phyloP scores from a whole-genome alignment of 2,797 vertebrate species.

The Bufotes viridis region DNA sequence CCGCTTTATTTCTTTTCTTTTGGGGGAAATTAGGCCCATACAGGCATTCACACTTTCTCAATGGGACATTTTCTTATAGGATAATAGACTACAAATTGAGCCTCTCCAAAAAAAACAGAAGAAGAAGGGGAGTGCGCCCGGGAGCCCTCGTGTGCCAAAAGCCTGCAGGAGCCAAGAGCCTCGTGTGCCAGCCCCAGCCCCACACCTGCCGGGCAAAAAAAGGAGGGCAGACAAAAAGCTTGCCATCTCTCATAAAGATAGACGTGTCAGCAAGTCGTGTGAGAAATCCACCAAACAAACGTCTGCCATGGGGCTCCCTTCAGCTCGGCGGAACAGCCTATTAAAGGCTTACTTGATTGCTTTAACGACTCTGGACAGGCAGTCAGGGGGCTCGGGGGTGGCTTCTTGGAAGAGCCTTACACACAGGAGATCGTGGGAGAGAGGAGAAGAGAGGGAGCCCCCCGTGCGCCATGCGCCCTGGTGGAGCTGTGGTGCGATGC shows the following conservation, averaged over 20 bases:
- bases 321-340: constrained; percentile 99
- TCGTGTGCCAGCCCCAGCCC: constrained; percentile 94
- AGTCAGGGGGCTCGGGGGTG: constrained; percentile 80
- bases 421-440: constrained; percentile 87
- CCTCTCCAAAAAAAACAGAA: constrained; percentile 84
- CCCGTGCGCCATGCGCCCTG: constrained; percentile 69
- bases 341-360: constrained; percentile 99
- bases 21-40: constrained; percentile 96
- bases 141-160: constrained; percentile 95
- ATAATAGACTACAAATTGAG: constrained; percentile 99
- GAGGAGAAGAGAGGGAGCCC: constrained; percentile 80
- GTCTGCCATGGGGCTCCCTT: constrained; percentile 95
- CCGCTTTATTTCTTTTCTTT: constrained; percentile 92
- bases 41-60: constrained; percentile 98
- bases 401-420: constrained; percentile 84
- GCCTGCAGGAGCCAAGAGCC: constrained; percentile 85
- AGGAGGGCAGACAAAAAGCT: constrained; percentile 93
- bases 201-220: constrained; percentile 91
- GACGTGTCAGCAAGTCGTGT: constrained; percentile 98
- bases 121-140: constrained; percentile 63
- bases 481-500: constrained; percentile 39
- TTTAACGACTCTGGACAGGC: constrained; percentile 98
- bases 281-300: constrained; percentile 97
- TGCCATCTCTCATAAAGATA: constrained; percentile 92
- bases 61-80: constrained; percentile 99